Base-by-base conservation (phyloP, 1,140 invertebrate genomes). In the Lordiphosa clarofinis region DNA sequence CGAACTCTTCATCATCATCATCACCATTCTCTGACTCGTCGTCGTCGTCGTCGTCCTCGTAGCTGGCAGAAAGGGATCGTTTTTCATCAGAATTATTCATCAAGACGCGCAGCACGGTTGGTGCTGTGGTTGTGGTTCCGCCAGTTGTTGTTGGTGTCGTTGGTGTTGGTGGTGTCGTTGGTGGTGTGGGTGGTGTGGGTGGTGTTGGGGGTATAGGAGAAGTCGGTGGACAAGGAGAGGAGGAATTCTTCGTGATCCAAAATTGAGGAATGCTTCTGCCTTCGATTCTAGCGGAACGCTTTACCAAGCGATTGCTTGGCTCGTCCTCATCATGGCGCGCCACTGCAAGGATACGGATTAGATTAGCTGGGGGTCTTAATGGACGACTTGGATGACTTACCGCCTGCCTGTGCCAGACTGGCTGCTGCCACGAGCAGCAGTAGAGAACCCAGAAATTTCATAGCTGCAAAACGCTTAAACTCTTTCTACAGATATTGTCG, bases 401-500 rank as follows among this genome's bases (percentile, higher is more conserved):
- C 73, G 19, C 43, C 68, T 4, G 78, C 78, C 13, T 63, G 56
- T 44, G 56, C 56, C 24, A 68, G 24, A 28, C 4, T 28, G 21
- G 39, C 42, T 9, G 73, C 57, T 59, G 65, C 59, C 37, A 84
- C 53, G 47, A 82, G 15, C 36, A 82, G 55, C 9, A 73, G 12
- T 37, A 60, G 35, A 31, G 19, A 72, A 43, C 38, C 40, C 9
- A 73, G 9, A 31, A 65, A 73, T 55, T 82, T 86, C 78, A 82
- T 82, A 8, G 6, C 9, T 58, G 35, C 21, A 46, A 2, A 31
- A 31, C 11, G 13, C 4, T 21, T 15, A 3, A n/a, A n/a, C 13
- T 47, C 15, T 12, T 7, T 36, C 4, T 6, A 10, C 13, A 11
- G 40, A 8, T 28, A 21, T 33, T 12, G 4, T 57, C 31, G 8